Base-by-base conservation (phyloP, 2,888 invertebrate genomes). In the Synanthedon formicaeformis region DNA sequence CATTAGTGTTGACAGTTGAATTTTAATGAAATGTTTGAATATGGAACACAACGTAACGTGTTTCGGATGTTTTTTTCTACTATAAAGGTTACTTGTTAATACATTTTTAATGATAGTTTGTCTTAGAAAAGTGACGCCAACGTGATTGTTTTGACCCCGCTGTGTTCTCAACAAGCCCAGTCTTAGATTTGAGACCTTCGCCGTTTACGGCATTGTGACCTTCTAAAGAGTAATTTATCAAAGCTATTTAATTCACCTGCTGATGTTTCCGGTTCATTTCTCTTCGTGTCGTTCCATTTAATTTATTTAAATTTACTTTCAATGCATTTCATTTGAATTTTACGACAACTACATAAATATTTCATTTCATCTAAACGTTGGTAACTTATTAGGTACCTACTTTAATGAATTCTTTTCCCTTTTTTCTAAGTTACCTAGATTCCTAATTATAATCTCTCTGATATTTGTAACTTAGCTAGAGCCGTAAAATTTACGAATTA, bases 1-100 rank as follows among this genome's bases (percentile, higher is more conserved):
- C 64, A 81, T 79, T 80, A 82, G 80, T 75, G 69, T 78, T 78
- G 74, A 75, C 73, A 70, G 73, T 78, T 78, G 62, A 67, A 65
- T 55, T 59, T 58, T 62, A 64, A 54, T 53, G 18, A 18, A 18
- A n/a, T 55, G 51, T 52, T 41, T 50, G 52, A 55, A 52, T 50
- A 23, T 23, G 23, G 23, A 23, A 23, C 23, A 23, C 23, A 49
- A 18, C 40, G 27, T 54, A 34, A 34, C 34, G 34, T 34, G 34
- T 34, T 34, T 34, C 10, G 1, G 34, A 34, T 10, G 10, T 34
- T 34, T 34, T 34, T 10, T 34, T 34, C 34, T 10, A 34, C 34
- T 10, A 56, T 57, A 50, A 51, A 53, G 52, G 53, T 55, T 51
- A 53, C 50, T 23, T 56, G 50, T 51, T 52, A 23, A 50, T 27